Conservation (phyloP, 2,888 invertebrate species). For the Serripes groenlandicus region DNA sequence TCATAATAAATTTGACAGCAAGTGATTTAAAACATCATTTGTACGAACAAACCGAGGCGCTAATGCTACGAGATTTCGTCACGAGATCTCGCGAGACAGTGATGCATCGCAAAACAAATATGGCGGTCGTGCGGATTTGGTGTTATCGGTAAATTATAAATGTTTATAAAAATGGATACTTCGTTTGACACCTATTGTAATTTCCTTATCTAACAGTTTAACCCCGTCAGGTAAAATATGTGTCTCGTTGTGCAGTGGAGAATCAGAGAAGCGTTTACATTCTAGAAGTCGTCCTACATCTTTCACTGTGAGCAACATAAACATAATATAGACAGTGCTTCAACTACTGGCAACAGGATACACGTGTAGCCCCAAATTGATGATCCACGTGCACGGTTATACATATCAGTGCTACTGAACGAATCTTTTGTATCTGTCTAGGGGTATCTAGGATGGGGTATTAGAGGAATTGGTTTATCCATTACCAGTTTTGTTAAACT, state of each 20-base stretch:
- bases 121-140: constrained; percentile 16
- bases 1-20: constrained; percentile 47
- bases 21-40: constrained; percentile 44
- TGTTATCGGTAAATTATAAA: constrained; percentile 49
- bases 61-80: constrained; percentile 42
- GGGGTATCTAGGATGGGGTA: constrained; percentile 11
- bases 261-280: no score
- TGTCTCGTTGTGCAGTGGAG: no score
- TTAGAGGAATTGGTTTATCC: constrained; percentile 1
- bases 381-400: no score
- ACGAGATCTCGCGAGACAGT: constrained; percentile 41
- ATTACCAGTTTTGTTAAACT: background rate
- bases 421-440: no score
- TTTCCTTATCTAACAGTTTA: constrained; percentile 48
- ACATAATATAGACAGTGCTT: no score
- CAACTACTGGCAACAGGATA: no score
- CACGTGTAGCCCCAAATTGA: no score
- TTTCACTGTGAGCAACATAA: no score
- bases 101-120: constrained; percentile 49
- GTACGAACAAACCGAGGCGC: constrained; percentile 28
- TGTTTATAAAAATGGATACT: constrained; percentile 46
- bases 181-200: constrained; percentile 56
- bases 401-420: no score
- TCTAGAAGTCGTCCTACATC: no score
- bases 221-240: no score